Base-by-base conservation (phyloP, 35 echinoderm and acorn worm species). In the Ophioderma brevispina region DNA sequence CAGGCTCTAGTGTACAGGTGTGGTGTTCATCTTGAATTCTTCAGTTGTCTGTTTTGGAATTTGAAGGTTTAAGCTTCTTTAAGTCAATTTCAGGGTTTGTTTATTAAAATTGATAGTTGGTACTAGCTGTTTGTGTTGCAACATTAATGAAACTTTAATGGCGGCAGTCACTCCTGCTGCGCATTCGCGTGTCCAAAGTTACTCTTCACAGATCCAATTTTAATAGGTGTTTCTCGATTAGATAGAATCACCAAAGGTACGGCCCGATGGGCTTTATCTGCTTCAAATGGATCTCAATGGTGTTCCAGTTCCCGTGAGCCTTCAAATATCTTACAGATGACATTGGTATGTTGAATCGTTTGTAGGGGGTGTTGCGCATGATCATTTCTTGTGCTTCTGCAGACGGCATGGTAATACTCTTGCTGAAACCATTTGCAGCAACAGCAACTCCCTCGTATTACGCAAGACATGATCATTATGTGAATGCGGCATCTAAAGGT, bases 261-360 rank as follows among this genome's bases (percentile, higher is more conserved):
- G 41, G 90, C 86, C n/a, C 36, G 76, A 10, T 90, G 85, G 31
- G 95, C 95, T 5, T 90, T 93, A 46, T 93, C 87, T 8, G 96
- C 96, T 79, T 98, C 96, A 19, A 98, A 81, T 13, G 96, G 96
- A 82, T 98, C 96, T n/a, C n/a, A n/a, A n/a, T 33, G 90, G 94
- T 35, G 96, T 98, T 15, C 96, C 96, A 4, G 96, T 98, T 14
- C 96, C n/a, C 96, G 42, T 98, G 96, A 33, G 96, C 96, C 76
- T 98, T 93, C 0, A 98, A 39, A 38, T 89, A 98, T 31, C 93
- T 77, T 0, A 98, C 90, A 13, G 78, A n/a, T 70, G 14, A 82
- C 93, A 95, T 95, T 39, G 90, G 82, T n/a, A 98, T 81, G 84
- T 77, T 78, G 75, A 98, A 98, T 76, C 87, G 85, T 17, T 95